Evolutionary conservation across 2,113 vertebrate genomes (phyloP), one percentile per base, ranked within the genome.

Genomic region (Poeciliopsis prolifica): DNA sequence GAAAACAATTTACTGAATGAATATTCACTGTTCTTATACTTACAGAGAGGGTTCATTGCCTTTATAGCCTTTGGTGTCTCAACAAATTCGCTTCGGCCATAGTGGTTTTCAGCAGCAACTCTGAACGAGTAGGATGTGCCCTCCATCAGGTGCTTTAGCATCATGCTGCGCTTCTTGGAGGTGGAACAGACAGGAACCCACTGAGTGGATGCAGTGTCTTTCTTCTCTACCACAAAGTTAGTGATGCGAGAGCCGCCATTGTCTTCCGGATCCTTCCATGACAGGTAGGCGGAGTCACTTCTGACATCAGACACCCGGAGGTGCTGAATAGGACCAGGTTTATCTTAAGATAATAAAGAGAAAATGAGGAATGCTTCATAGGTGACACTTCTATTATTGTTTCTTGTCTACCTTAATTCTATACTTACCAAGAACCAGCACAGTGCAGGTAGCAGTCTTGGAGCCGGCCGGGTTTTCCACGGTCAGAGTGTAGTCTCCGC

Each of bases 251-350:
- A 89, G 13, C 98, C 98, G 1, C 98, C 98, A 65, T 94, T 96
- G 85, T 99, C 98, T 74, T 99, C 95, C 28, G 98, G 98, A 83
- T 99, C 98, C 83, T 97, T 98, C 98, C 98, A 99, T 58, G 97
- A 98, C 68, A 99, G 92, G 80, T 99, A 98, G 68, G 97, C 98
- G 31, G 98, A 99, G 92, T 99, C 98, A 0, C 94, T 95, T 91
- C 97, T 96, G 80, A 99, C 90, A 82, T 99, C 98, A 89, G 96
- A 97, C 78, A 98, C 79, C 26, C 95, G 91, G 9, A 99, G 93
- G 91, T 98, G 94, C 93, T 97, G 96, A 67, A 98, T 95, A 73
- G 98, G 97, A 74, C 96, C 97, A 83, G 98, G 98, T 89, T 99
- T 99, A 91, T 99, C 98, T 99, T 87, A 44, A 44, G 70, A 77